These are phyloP conservation scores for Phyllotis vaccarum DNA, from an alignment of 2,797 vertebrate species.

Conservation along the genomic window DNA sequence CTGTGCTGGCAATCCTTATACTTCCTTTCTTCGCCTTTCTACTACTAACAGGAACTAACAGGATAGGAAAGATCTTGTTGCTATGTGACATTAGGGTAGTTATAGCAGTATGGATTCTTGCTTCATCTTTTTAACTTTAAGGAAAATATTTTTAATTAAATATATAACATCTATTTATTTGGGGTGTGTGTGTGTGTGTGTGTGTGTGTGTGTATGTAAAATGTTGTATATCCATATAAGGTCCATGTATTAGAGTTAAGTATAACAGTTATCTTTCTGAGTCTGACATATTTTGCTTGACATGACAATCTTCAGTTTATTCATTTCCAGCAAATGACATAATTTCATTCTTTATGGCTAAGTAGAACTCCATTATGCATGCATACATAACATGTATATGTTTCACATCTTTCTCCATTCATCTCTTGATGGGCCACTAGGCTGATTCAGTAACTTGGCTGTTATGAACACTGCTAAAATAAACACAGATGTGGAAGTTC, in stretches of 20 bases:
- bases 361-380: not conserved
- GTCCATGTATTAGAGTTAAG: not conserved
- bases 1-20: too few species aligned
- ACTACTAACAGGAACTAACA: too few species aligned
- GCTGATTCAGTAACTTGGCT: not conserved
- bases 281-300: not conserved
- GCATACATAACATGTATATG: not conserved
- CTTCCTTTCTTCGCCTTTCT: not conserved
- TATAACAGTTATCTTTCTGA: not conserved
- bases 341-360: not conserved
- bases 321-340: not conserved
- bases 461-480: not conserved
- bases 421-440: not conserved
- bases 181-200: not conserved
- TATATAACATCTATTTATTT: not conserved
- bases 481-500: not conserved
- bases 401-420: not conserved
- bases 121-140: not conserved
- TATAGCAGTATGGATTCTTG: not conserved
- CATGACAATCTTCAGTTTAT: not conserved
- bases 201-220: not conserved
- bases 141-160: not conserved
- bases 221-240: not conserved
- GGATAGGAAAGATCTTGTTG: not conserved
- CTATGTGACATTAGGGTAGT: not conserved